A percentile compares a stretch with the other conserved stretches of the same genome.
Evolutionary conservation across 2,113 vertebrate genomes (phyloP).

Genomic region (Cheilinus undulatus): DNA sequence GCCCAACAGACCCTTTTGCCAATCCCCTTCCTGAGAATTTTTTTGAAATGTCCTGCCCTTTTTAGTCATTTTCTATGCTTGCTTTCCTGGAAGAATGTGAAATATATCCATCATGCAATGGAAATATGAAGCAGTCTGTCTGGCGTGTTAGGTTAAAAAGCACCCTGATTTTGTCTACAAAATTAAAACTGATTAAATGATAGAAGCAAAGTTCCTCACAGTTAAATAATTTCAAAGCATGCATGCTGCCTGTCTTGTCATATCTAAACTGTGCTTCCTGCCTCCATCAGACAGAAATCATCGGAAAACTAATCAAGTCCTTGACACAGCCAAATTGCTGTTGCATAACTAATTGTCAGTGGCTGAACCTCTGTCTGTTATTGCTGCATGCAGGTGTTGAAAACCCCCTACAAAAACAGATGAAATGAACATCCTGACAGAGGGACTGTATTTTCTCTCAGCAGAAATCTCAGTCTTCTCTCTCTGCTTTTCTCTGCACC

Average conservation of each 20-base stretch:
- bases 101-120: too few species aligned
- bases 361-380: conserved; percentile 38
- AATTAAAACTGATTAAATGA: not conserved
- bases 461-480: conserved; percentile 35
- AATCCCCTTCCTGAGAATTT: too few species aligned
- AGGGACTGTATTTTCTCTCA: conserved; percentile 11
- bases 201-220: not conserved
- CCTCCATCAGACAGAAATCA: conserved; percentile 26
- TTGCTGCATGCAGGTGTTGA: conserved; percentile 10
- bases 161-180: not conserved
- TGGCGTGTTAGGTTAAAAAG: too few species aligned
- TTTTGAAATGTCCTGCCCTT: too few species aligned
- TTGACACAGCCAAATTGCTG: conserved; percentile 47
- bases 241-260: conserved; percentile 17
- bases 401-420: not conserved
- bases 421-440: conserved; percentile 31
- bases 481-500: too few species aligned
- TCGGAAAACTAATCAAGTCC: conserved; percentile 59
- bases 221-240: not conserved
- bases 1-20: too few species aligned
- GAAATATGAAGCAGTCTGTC: too few species aligned
- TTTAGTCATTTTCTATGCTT: too few species aligned
- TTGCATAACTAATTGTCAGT: conserved; percentile 67
- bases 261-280: conserved; percentile 15
- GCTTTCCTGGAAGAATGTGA: too few species aligned